Evolutionary conservation across 2,888 invertebrate species (phyloP), one percentile per base, ranked within the genome.

Genomic region (Aspidiotus destructor): DNA sequence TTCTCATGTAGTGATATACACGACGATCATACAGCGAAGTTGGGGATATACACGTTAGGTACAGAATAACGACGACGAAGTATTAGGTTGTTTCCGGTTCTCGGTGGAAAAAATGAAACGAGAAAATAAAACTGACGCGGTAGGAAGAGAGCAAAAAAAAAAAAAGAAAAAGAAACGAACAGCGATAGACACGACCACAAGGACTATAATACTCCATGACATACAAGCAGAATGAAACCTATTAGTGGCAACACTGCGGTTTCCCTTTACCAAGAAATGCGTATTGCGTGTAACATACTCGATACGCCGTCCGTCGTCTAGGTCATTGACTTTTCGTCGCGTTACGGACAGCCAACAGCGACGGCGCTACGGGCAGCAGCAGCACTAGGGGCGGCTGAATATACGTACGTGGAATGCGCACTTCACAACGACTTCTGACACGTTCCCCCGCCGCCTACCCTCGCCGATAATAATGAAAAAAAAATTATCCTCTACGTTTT

Each of bases 231-330:
- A 28, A 28, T 28, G 28, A 28, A 28, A 28, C 28, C 28, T 28
- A 61, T 40, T 48, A 48, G 63, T 54, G 63, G 63, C 63, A 63
- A 63, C 63, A 63, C 63, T 63, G 54, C 41, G 41, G 15, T 63
- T 63, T 63, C 53, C 53, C 63, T 52, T 63, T 63, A 63, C 63
- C 41, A 63, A 63, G 63, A 63, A 63, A 53, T 54, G 63, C 63
- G 63, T 54, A 63, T 63, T 63, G 63, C 63, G 63, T 63, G 55
- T 63, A 63, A 63, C 63, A 63, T 63, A 63, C 63, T 62, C 63
- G 63, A 63, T 52, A 41, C 63, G 63, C 63, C 63, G 63, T 63
- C 63, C 54, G 63, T 62, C 62, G 62, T 63, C 63, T 63, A 63
- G 63, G 63, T 63, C 63, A 63, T 63, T 63, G 63, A 63, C 63